A percentile compares a stretch with the other conserved stretches of the same genome.
Conservation (phyloP, 2,797 vertebrate species). For the Gadopsis marmoratus region DNA sequence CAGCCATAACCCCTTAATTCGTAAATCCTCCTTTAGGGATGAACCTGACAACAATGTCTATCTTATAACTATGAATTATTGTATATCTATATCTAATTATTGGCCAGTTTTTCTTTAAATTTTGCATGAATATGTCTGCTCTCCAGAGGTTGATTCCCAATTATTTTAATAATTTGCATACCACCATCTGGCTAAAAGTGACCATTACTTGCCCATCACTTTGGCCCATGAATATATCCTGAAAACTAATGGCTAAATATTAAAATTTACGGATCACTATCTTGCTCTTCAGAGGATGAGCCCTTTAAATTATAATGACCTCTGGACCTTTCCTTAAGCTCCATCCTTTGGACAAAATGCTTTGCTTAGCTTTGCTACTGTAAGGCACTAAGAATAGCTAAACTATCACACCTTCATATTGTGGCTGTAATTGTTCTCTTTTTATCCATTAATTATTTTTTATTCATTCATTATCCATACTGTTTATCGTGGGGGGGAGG, state of each 20-base stretch:
- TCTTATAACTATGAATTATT: too few relatives aligned
- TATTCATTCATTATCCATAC: neutral
- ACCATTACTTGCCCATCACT: neutral
- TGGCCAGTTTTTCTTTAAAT: neutral
- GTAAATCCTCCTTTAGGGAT: neutral
- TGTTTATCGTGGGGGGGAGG: too few relatives aligned
- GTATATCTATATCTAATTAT: too few relatives aligned
- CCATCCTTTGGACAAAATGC: neutral
- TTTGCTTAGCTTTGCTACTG: neutral
- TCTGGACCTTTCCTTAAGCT: neutral
- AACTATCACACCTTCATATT: neutral
- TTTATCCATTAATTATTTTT: neutral
- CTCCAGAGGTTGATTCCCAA: neutral
- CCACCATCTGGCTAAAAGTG: neutral
- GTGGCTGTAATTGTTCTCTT: neutral
- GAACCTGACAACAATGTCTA: neutral
- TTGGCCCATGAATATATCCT: neutral
- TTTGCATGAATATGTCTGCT: neutral
- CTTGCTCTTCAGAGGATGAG: slow-evolving; percentile 7
- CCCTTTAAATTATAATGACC: neutral
- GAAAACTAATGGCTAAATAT: neutral
- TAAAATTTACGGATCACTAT: neutral
- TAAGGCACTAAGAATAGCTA: neutral
- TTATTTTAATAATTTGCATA: neutral
- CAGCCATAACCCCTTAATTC: neutral